Evolutionary conservation across 2,113 vertebrate species (phyloP).

Genomic region (Cheilinus undulatus): DNA sequence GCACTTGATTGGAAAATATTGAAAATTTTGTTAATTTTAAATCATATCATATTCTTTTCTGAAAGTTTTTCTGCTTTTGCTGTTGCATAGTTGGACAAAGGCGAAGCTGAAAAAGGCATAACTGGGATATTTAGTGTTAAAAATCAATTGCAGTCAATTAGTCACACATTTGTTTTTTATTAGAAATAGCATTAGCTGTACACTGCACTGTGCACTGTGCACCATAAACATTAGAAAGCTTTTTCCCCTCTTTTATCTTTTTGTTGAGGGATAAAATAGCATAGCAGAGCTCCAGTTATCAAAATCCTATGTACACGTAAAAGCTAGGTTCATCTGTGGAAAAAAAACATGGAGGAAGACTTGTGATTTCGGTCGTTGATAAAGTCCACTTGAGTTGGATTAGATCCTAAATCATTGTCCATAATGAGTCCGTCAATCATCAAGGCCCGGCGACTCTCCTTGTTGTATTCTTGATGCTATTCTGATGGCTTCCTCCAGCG

Average conservation of each 20-base stretch:
- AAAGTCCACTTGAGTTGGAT: slow-evolving; percentile 47
- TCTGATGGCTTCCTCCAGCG: slow-evolving; percentile 98
- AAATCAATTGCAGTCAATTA: slow-evolving; percentile 1
- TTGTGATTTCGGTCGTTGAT: slow-evolving; percentile 42
- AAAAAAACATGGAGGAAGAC: slow-evolving; percentile 69
- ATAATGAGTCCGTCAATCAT: slow-evolving; percentile 86
- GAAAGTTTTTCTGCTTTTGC: neutral
- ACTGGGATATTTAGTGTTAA: neutral
- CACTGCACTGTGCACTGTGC: slow-evolving; percentile 72
- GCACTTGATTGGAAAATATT: no score
- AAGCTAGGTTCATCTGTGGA: slow-evolving; percentile 60
- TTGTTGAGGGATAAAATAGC: slow-evolving; percentile 77
- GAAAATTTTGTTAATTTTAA: no score
- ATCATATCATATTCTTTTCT: no score
- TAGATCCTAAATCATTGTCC: slow-evolving; percentile 50
- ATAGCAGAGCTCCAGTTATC: slow-evolving; percentile 84
- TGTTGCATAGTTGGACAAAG: neutral
- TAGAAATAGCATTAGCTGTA: slow-evolving; percentile 80
- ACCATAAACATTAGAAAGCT: slow-evolving; percentile 72
- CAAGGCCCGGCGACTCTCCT: slow-evolving; percentile 95
- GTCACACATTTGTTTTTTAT: slow-evolving; percentile 54
- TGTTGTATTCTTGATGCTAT: slow-evolving; percentile 99
- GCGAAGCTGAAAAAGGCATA: neutral
- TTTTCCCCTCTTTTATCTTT: slow-evolving; percentile 26
- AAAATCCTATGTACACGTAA: slow-evolving; percentile 86